Base-by-base conservation (phyloP, 2,113 vertebrate species). In the Protobothrops flavoviridis region DNA sequence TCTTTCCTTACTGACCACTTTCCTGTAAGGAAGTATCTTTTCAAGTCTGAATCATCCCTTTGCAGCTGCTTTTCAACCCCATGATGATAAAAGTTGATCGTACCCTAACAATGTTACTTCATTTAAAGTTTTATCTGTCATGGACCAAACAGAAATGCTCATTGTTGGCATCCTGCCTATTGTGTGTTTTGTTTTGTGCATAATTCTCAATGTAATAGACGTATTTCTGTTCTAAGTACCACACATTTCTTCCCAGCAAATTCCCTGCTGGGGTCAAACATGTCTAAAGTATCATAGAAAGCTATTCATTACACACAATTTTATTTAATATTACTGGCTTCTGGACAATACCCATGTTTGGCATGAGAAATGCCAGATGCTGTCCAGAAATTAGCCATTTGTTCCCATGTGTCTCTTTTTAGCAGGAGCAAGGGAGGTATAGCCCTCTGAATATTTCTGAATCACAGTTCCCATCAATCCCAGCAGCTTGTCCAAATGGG, bases 241-340 rank as follows among this genome's bases (percentile, higher is more conserved):
- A 90, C 92, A 87, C 92, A 93, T 90, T 57, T 93, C 89, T 90
- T 87, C 92, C 74, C 89, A 64, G 89, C 24, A 87, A 90, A 87
- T 87, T 93, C 74, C 74, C 92, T 93, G 45, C 64, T 87, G 92
- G 81, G 89, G 92, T 93, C 55, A 85, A 33, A 56, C 74, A 90
- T 43, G 94, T 97, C 97, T 96, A 97, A 90, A 96, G 94, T 55
- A 81, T 95, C 96, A 97, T 96, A 95, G 97, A 96, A 97, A 96
- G 97, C 96, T 94, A 97, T 97, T 95, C 95, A 96, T 98, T 94
- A 97, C 94, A 94, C 95, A 94, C 92, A 91, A 96, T 97, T 97
- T 98, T 97, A 97, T 97, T 97, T 98, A 97, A 97, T 97, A 96
- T 96, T 97, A 97, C 94, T 9, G 93, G 92, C 96, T 97, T 88